phyloP scores from a whole-genome alignment of 2,113 vertebrate species.

The Cathartes aura region DNA sequence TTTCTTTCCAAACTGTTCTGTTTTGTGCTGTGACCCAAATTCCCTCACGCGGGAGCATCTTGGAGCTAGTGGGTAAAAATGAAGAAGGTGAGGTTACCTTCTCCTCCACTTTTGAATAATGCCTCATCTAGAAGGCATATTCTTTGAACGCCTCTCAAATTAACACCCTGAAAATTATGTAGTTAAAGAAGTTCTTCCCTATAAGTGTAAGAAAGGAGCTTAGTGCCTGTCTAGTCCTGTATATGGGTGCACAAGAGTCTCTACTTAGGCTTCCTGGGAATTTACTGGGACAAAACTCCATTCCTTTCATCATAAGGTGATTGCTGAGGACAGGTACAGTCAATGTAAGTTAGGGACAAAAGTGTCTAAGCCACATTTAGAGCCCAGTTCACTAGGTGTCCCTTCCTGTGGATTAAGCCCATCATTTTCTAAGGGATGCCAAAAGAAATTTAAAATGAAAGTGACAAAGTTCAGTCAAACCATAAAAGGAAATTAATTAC shows the following conservation, averaged over 20 bases:
- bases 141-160: background rate
- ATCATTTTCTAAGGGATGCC: background rate
- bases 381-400: background rate
- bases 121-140: background rate
- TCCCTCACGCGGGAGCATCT: rapidly evolving
- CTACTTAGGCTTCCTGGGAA: background rate
- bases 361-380: background rate
- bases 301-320: background rate
- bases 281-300: background rate
- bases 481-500: background rate
- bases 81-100: background rate
- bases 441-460: background rate
- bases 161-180: background rate
- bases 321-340: background rate
- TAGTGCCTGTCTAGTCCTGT: background rate
- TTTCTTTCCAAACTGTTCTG: background rate
- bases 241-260: background rate
- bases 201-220: background rate
- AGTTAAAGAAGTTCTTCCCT: background rate
- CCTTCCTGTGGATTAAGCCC: background rate
- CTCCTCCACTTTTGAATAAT: background rate
- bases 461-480: background rate
- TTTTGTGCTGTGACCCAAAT: background rate
- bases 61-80: background rate
- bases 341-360: too few species aligned